Evolutionary conservation across 2,113 vertebrate genomes (phyloP), one percentile per base, ranked within the genome.

Genomic region (Odontesthes bonariensis): DNA sequence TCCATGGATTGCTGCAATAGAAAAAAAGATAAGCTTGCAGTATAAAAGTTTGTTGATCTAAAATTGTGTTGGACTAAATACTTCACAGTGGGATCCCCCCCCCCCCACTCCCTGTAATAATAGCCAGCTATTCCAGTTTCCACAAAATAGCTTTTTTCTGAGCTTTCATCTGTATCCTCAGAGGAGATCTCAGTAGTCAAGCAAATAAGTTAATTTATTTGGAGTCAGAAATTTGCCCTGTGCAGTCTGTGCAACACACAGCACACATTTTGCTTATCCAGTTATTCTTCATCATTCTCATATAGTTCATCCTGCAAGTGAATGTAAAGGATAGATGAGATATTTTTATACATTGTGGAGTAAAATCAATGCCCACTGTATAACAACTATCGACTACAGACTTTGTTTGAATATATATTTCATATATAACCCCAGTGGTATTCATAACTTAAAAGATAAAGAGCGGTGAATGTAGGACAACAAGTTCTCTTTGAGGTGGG

Each of bases 371-470:
- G 19, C 16, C 2, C 7, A 57, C 8, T 31, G 23, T 4, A n/a
- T 14, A 49, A n/a, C 55, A 19, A 27, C 14, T 67, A n/a, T 23
- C 64, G 47, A 57, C 38, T 12, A 19, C 1, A 19, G 17, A 17
- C 7, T 17, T 19, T 49, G 46, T 7, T 47, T 47, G 14, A 47
- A 47, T 47, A 6, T 2, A 49, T 27, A 10, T 69, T 52, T 20
- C 19, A 59, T 46, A 75, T 63, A 71, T 20, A 54, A 70, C 67
- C 47, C 35, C 53, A 31, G 57, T n/a, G 32, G 5, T 6, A 23
- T 81, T 61, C 58, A 40, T 56, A 56, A 32, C 31, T 63, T 27
- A 9, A n/a, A 56, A 75, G 38, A 80, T 69, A 49, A 69, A 66
- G 40, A 66, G 22, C n/a, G 54, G 7, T 40, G 8, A 12, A 68